phyloP scores from a whole-genome alignment of 2,797 vertebrate genomes.

The Alca torda region DNA sequence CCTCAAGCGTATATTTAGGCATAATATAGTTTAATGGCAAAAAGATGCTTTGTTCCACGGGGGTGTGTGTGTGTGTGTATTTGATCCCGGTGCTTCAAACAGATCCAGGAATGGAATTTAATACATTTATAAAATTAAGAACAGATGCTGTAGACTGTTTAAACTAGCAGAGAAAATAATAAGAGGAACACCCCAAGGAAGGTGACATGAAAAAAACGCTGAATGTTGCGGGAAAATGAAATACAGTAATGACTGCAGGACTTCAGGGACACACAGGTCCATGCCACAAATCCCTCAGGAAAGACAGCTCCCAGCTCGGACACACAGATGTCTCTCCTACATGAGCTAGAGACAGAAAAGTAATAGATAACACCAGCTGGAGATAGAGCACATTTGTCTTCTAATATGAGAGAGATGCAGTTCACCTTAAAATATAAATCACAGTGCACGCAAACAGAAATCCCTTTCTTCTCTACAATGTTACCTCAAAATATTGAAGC shows the following conservation, averaged over 20 bases:
- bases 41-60: conserved; percentile 42
- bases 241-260: not conserved
- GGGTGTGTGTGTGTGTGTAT: not conserved
- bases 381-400: not conserved
- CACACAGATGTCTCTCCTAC: not conserved
- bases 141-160: conserved; percentile 58
- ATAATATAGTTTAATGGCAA: conserved; percentile 40
- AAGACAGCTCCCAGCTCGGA: not conserved
- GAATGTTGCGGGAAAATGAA: conserved; percentile 5
- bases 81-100: conserved; percentile 56
- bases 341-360: not conserved
- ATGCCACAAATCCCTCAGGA: conserved; percentile 14
- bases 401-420: not conserved
- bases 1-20: not conserved
- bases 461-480: not conserved
- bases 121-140: conserved; percentile 66
- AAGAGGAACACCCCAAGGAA: conserved; percentile 45
- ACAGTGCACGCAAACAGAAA: not conserved
- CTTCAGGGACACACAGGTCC: not conserved
- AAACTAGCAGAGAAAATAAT: conserved; percentile 62
- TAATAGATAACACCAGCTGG: not conserved
- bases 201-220: not conserved
- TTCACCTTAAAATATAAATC: conserved; percentile 30
- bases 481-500: not conserved
- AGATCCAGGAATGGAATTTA: conserved; percentile 65